These are phyloP conservation scores for Limulus polyphemus DNA, from an alignment of 2,888 invertebrate genomes.

Conservation along the genomic window DNA sequence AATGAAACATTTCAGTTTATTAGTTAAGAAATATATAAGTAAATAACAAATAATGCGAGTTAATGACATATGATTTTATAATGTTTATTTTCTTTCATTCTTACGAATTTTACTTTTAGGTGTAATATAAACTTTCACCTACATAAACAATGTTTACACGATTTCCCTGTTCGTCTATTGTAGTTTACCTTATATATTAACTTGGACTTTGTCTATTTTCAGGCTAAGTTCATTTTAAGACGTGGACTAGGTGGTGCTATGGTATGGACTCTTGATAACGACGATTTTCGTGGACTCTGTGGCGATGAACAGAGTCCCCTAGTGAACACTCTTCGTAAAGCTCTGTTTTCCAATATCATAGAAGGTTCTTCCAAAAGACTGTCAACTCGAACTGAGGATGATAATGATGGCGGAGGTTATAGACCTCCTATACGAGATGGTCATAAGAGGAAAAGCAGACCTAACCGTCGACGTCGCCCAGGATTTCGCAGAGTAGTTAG, in stretches of 20 bases:
- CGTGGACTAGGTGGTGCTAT: slow-evolving; percentile 76
- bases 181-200: too few species aligned
- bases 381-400: neutral
- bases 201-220: neutral
- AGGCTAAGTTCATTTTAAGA: slow-evolving; percentile 65
- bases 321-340: slow-evolving; percentile 53
- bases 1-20: neutral
- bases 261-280: slow-evolving; percentile 90
- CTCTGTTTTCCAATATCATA: slow-evolving; percentile 18
- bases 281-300: slow-evolving; percentile 80
- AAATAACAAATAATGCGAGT: neutral
- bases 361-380: slow-evolving; percentile 19
- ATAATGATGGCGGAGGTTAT: slow-evolving; percentile 4
- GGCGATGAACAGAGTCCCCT: slow-evolving; percentile 74
- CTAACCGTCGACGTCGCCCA: slow-evolving; percentile 3
- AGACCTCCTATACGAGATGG: slow-evolving; percentile 3
- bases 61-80: neutral
- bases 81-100: neutral
- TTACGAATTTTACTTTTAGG: neutral
- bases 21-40: neutral
- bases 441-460: neutral
- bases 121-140: too few species aligned
- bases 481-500: slow-evolving; percentile 5
- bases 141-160: too few species aligned
- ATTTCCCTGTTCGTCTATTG: too few species aligned